Evolutionary conservation across 1,140 invertebrate species (phyloP), one percentile per base, ranked within the genome.

Genomic region (Drosophila murphyi): DNA sequence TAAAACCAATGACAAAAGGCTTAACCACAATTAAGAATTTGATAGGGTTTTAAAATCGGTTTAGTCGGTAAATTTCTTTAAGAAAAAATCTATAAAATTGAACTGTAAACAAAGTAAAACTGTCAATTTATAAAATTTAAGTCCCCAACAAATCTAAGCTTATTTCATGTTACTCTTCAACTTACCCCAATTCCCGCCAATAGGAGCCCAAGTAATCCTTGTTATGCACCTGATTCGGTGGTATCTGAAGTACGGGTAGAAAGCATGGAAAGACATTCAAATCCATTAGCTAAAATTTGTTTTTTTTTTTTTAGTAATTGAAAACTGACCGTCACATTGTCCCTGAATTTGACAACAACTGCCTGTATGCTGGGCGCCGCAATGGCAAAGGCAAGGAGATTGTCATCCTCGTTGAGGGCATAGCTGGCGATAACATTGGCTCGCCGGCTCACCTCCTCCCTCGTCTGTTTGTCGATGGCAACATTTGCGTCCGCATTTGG

Each of bases 321-420:
- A 41, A 29, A 35, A 63, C 57, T 55, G 45, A 92, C 91, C 87
- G 87, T 90, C 65, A 92, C 90, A 64, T 91, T 92, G 64, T 92
- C 90, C 72, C 86, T 81, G 78, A 92, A 92, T 79, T 92, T 92
- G 51, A 92, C 91, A 62, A 92, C 92, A 57, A 92, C 92, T 20
- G 92, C 87, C 80, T 92, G 91, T 68, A 91, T 85, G 62, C 79
- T 85, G 51, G 92, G 92, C 52, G 92, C 92, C 55, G 92, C 92
- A 10, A 92, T 91, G 56, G 92, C 92, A 78, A 92, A 91, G 28
- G 92, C 92, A 79, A 92, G 55, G 20, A 92, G 80, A 64, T 87
- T 92, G 56, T 92, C 92, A 73, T 92, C 92, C 73, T 92, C 87
- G 57, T 82, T 80, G 50, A 92, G 74, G 43, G 92, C 91, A 52